phyloP scores from a whole-genome alignment of 1,140 invertebrate genomes.

The Magallana ariakensis region DNA sequence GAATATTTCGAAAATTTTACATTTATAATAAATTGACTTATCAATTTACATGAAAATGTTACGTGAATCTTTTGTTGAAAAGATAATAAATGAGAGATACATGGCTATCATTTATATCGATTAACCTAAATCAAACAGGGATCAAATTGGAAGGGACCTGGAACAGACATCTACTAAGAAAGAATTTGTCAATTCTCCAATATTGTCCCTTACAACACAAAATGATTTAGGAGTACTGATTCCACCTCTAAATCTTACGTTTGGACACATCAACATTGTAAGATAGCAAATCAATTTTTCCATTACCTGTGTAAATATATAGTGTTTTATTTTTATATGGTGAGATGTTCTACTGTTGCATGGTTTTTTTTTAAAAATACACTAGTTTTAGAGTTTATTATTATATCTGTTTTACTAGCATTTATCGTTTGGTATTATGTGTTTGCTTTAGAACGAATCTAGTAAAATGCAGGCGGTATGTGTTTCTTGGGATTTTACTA shows the following conservation, averaged over 20 bases:
- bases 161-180: neutral
- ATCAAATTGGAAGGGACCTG: no score
- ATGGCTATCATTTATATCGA: no score
- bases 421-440: no score
- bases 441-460: neutral
- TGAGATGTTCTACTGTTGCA: no score
- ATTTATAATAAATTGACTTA: no score
- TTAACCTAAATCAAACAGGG: neutral
- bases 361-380: neutral
- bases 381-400: no score
- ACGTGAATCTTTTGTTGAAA: no score
- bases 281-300: neutral
- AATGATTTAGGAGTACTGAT: neutral
- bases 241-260: neutral
- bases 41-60: no score
- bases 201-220: neutral
- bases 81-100: no score
- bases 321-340: no score
- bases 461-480: neutral
- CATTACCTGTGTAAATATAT: neutral
- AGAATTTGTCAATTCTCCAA: slow-evolving; percentile 3
- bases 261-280: neutral
- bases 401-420: no score
- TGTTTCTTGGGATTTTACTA: neutral
- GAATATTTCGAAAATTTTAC: no score